Evolutionary conservation across 2,888 invertebrate species (phyloP).

Genomic region (Lasioglossum morio): DNA sequence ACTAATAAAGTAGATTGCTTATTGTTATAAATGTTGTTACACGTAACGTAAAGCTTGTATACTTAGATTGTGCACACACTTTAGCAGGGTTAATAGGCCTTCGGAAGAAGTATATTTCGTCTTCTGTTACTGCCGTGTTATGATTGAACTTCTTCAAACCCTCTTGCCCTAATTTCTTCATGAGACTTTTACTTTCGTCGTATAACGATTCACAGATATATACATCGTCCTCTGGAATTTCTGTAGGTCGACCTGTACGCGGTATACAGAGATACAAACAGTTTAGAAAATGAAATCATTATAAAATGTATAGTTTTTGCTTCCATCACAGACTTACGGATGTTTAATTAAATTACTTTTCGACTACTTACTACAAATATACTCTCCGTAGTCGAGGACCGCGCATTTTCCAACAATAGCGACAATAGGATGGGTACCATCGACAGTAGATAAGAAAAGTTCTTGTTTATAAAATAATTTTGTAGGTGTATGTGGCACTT

Average conservation of each 20-base stretch:
- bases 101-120: constrained; percentile 95
- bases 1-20: constrained; percentile 40
- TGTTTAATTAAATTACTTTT: constrained; percentile 1
- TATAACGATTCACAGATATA: constrained; percentile 97
- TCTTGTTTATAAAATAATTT: constrained; percentile 97
- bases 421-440: constrained; percentile 95
- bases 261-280: not conserved
- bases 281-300: not conserved
- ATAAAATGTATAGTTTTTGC: not conserved
- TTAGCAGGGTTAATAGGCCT: constrained; percentile 88
- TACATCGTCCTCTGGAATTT: constrained; percentile 96
- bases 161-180: constrained; percentile 89
- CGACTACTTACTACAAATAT: constrained; percentile 90
- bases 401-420: constrained; percentile 96
- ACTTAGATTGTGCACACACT: constrained; percentile 81
- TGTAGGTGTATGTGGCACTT: constrained; percentile 92
- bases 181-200: constrained; percentile 93
- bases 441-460: constrained; percentile 94
- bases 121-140: constrained; percentile 93
- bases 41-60: constrained; percentile 44
- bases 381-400: constrained; percentile 96
- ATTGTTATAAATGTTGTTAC: constrained; percentile 40
- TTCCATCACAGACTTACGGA: not conserved
- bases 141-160: constrained; percentile 93
- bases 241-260: constrained; percentile 94